Base-by-base conservation (phyloP, 1,140 invertebrate genomes). In the Psilanteris sp. region DNA sequence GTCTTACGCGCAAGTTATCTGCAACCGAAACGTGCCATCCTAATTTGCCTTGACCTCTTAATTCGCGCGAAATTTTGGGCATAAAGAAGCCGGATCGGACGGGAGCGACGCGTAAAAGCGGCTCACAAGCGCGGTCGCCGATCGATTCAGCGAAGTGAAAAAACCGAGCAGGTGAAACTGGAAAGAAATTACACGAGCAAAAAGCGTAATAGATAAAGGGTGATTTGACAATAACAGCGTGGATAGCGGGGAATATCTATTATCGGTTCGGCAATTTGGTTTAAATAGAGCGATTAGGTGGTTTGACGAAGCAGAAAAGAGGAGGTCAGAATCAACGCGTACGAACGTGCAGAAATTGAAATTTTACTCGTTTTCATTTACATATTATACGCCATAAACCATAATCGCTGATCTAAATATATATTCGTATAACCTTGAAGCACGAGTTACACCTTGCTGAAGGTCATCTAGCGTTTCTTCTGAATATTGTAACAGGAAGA, bases 191-290 rank as follows among this genome's bases (percentile, higher is more conserved):
- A 41, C 37, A 36, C 31, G 37, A 9, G 62, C 31, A 55, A 55
- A 55, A 66, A 67, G 16, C 20, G 22, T 48, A 68, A 57, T 68
- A 68, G 52, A 57, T 57, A 68, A 57, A 57, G 34, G 37, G 32
- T 57, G 52, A 55, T 66, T 66, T 66, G 61, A 66, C 61, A 66
- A 66, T 54, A 66, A 66, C 26, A 66, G 3, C 14, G 31, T 8
- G 29, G 4, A 20, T 5, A 15, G 0, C 1, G 32, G 0, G 6
- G 11, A 16, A 29, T 24, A 24, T 61, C 43, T 61, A 61, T 61
- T 64, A 50, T 64, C 24, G 26, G n/a, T 32, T 6, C 5, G 27
- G 20, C 20, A 18, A 37, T 64, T 64, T 52, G 41, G 7, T 32
- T 64, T 26, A 32, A 43, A 64, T 52, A 34, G 46, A 52, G 44